Evolutionary conservation across 2,888 invertebrate genomes (phyloP), one percentile per base, ranked within the genome.

Genomic region (Diadromus collaris): DNA sequence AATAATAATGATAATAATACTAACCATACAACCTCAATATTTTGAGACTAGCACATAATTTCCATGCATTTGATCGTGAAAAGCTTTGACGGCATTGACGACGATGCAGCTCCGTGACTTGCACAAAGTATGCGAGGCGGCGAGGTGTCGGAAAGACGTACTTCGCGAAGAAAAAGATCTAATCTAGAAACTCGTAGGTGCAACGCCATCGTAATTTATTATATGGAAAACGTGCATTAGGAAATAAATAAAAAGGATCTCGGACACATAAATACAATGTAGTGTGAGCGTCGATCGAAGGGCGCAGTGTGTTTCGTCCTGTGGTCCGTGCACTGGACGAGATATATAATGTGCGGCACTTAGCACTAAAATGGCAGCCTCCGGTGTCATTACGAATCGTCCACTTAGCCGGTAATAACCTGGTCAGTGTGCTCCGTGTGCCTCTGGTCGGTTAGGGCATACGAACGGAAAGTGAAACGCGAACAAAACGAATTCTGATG

Each of bases 381-480:
- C 85, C 85, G 86, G 86, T 86, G 85, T 86, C 85, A 86, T 86
- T 86, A 86, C 86, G 86, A 85, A 86, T 86, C 84, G 87, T 85
- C 86, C 87, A 86, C 84, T 87, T 87, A 85, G 83, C 76, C 80
- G 71, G 86, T 85, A 86, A 87, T 87, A 86, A 87, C 86, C 80
- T 82, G 83, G 83, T 72, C 84, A 83, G 83, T 84, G 81, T 77
- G 71, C 76, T 65, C 58, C 56, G 60, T 71, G 70, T 54, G 69
- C 32, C 54, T 63, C 56, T 41, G 38, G 56, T 56, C 70, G 48
- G 74, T 75, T 75, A 61, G 75, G 70, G 61, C 82, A 81, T 82
- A 83, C 83, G 83, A 82, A 80, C 83, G 83, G 80, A 82, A 85
- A 85, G 82, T 81, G 71, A 79, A 81, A 72, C 75, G 80, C 70